Base-by-base conservation (phyloP, 2,113 vertebrate species). In the Pavo muticus region DNA sequence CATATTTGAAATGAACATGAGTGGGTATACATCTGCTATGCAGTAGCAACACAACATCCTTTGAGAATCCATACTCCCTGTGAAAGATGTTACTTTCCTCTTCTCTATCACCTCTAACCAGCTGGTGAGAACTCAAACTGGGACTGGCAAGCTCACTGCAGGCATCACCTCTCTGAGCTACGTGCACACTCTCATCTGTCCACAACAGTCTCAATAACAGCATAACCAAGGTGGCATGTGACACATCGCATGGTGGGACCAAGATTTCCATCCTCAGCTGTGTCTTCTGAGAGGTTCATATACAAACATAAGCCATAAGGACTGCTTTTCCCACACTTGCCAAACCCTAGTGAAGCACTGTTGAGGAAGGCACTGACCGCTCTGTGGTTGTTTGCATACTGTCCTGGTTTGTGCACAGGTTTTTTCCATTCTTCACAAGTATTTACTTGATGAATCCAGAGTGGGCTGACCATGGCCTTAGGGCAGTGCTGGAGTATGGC, bases 211-310 rank as follows among this genome's bases (percentile, higher is more conserved):
- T 54, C 17, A 23, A 3, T 64, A 69, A 35, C 29, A 44, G 42
- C 7, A 6, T 39, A 80, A 71, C 0, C 0, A 59, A 47, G 7
- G 20, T 39, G 42, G 9, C 11, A 12, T 13, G 17, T 37, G 14
- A 27, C 29, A 13, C 16, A 8, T 35, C 18, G 15, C 27, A 16
- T 6, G 3, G 0, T 63, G 29, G 25, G 13, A 3, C 8, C 47
- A 54, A 88, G 30, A 14, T 64, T 73, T 84, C 30, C 3, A 4
- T 37, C 59, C 59, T 32, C 21, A 61, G 35, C 35, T 37, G 14
- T 35, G 59, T 35, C 9, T 61, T 35, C 35, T 61, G 60, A 39
- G 60, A 14, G 19, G n/a, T 39, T 61, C 23, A 57, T 57, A 18
- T 32, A 30, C 17, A 19, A 25, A 32, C 54, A 11, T 3, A 40